Percentiles rank a stretch among this genome's conserved stretches.
Evolutionary conservation across 2,888 invertebrate genomes (phyloP).

Genomic region (Sarcophaga variegata): DNA sequence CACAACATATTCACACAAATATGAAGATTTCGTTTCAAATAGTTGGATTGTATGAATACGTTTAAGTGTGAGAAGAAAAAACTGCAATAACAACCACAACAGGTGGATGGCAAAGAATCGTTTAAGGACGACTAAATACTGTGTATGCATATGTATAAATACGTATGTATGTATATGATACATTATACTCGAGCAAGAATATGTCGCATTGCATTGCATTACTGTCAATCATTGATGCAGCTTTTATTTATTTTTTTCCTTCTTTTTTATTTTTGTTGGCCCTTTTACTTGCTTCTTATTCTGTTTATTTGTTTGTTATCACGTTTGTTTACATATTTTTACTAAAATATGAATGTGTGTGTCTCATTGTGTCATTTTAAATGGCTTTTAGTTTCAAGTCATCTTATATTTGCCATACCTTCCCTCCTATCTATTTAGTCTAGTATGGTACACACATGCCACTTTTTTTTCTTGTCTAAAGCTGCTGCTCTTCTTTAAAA

Average conservation of each 20-base stretch:
- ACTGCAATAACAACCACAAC: slow-evolving; percentile 58
- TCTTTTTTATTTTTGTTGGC: neutral
- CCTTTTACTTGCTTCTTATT: neutral
- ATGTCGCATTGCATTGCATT: slow-evolving; percentile 56
- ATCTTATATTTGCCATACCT: slow-evolving; percentile 9
- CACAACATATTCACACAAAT: neutral
- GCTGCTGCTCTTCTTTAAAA: slow-evolving; percentile 32
- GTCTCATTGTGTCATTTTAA: neutral
- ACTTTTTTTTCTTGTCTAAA: neutral
- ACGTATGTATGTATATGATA: neutral
- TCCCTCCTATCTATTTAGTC: neutral
- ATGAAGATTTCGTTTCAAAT: neutral
- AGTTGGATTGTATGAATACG: neutral
- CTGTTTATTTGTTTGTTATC: neutral
- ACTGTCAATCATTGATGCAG: slow-evolving; percentile 51
- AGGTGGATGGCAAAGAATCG: slow-evolving; percentile 47
- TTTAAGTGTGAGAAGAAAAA: slow-evolving; percentile 8
- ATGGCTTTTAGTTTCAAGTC: slow-evolving; percentile 43
- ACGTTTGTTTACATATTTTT: neutral
- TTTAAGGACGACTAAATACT: slow-evolving; percentile 41
- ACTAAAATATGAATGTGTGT: neutral
- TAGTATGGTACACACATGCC: neutral
- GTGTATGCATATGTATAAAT: slow-evolving; percentile 1
- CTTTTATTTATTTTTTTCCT: neutral
- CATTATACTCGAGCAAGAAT: slow-evolving; percentile 18